Evolutionary conservation across 2,113 vertebrate species (phyloP).

Genomic region (Rhea pennata): DNA sequence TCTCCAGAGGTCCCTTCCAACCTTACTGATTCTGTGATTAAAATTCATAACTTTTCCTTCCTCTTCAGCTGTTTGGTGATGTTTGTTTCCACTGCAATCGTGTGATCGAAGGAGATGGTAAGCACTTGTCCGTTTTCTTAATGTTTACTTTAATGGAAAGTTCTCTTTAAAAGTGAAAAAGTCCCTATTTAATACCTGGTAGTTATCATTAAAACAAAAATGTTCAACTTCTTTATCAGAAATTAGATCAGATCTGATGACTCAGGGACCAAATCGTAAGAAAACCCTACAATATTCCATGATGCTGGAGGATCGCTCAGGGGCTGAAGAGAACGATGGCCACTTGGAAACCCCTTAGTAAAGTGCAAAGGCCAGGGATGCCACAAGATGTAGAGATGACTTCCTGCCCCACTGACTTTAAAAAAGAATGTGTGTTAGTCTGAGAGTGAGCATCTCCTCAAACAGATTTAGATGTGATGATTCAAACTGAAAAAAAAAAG

Average conservation of each 20-base stretch:
- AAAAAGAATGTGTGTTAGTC: neutral
- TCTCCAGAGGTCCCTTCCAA: too few species aligned
- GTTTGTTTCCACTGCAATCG: slow-evolving; percentile 98
- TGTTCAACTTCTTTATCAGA: neutral
- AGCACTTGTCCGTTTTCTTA: slow-evolving; percentile 55
- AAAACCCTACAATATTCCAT: neutral
- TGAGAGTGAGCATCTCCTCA: neutral
- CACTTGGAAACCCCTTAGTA: neutral
- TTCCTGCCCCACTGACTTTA: neutral
- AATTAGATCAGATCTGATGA: neutral
- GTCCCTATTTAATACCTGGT: neutral
- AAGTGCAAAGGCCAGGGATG: neutral
- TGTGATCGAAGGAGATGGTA: slow-evolving; percentile 98
- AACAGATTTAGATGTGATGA: neutral
- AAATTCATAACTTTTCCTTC: neutral
- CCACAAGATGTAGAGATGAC: neutral
- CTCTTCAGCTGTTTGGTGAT: slow-evolving; percentile 92
- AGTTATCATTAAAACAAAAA: neutral
- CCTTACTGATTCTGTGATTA: neutral
- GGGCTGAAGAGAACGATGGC: neutral
- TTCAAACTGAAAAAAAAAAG: neutral
- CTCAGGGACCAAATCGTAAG: neutral
- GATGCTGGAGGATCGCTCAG: neutral
- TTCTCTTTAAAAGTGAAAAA: neutral
- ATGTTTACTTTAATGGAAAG: neutral